Conservation (phyloP, 2,888 invertebrate genomes). For the Andrena praecox region DNA sequence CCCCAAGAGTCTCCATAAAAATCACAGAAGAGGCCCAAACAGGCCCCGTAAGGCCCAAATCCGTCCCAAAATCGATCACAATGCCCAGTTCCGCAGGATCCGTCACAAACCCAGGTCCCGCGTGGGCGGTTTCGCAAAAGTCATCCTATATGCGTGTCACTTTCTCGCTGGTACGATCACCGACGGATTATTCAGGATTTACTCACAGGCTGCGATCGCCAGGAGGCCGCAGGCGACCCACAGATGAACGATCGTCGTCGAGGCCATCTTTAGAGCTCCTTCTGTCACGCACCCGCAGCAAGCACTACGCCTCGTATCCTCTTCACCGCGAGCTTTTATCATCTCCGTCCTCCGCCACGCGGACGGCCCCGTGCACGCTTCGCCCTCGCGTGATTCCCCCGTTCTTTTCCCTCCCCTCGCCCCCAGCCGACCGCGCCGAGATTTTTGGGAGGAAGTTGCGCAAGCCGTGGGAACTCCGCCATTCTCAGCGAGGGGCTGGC, state of each 20-base stretch:
- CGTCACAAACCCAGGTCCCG: background rate
- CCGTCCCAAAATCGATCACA: background rate
- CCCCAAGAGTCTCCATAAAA: no score
- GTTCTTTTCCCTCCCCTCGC: no score
- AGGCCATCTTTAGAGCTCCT: constrained; percentile 68
- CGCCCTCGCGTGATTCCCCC: no score
- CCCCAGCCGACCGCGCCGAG: no score
- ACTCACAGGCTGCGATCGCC: constrained; percentile 70
- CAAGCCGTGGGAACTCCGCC: no score
- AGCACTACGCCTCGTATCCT: constrained; percentile 71
- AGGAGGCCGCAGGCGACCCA: constrained; percentile 69
- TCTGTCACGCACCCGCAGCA: constrained; percentile 68
- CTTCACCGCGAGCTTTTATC: constrained; percentile 76
- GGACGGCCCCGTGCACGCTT: no score
- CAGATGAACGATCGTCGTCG: constrained; percentile 61
- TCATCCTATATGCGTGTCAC: constrained; percentile 20
- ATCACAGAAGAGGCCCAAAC: background rate
- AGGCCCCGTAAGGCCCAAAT: background rate
- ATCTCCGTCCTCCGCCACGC: constrained; percentile 62
- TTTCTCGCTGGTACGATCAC: constrained; percentile 23
- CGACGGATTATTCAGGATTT: constrained; percentile 26
- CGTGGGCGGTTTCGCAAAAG: background rate
- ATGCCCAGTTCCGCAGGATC: background rate
- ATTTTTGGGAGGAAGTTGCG: no score
- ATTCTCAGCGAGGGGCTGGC: no score